Evolutionary conservation across 2,888 invertebrate species (phyloP).

Genomic region (Anagyrus pseudococci): DNA sequence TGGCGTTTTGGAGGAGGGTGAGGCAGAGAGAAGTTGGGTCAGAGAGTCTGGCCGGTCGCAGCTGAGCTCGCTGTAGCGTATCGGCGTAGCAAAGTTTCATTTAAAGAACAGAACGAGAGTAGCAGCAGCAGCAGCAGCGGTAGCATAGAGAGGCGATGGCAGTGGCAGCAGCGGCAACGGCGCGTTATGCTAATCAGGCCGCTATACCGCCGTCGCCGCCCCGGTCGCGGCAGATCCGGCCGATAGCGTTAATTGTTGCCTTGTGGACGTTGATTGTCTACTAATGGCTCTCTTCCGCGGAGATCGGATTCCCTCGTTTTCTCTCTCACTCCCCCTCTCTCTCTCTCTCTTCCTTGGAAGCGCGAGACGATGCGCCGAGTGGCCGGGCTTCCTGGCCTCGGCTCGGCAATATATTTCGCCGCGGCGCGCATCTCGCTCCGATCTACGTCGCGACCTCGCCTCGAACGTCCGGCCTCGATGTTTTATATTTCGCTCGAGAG

Average conservation of each 20-base stretch:
- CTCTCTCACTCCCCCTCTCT: constrained; percentile 17
- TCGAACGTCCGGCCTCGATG: not conserved
- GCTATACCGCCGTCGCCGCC: not conserved
- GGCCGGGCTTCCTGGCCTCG: not conserved
- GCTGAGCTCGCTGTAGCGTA: too few species aligned
- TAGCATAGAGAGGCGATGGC: too few species aligned
- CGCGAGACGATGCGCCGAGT: not conserved
- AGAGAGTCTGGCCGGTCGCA: too few species aligned
- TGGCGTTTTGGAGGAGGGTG: too few species aligned
- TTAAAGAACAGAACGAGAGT: not conserved
- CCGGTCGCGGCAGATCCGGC: constrained; percentile 43
- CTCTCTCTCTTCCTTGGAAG: not conserved
- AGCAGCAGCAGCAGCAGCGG: not conserved
- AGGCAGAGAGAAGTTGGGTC: too few species aligned
- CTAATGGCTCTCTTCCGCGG: constrained; percentile 48
- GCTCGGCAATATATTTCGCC: not conserved
- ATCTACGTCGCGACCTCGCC: too few species aligned
- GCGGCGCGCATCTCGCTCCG: not conserved
- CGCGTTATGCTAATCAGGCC: too few species aligned
- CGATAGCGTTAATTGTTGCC: constrained; percentile 58
- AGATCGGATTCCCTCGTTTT: constrained; percentile 30
- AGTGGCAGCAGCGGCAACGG: too few species aligned
- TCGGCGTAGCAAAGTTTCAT: not conserved
- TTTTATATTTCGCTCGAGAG: too few species aligned
- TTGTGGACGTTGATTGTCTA: constrained; percentile 52